Base-by-base conservation (phyloP, 2,888 invertebrate genomes). In the Stenolophus ochropezus region DNA sequence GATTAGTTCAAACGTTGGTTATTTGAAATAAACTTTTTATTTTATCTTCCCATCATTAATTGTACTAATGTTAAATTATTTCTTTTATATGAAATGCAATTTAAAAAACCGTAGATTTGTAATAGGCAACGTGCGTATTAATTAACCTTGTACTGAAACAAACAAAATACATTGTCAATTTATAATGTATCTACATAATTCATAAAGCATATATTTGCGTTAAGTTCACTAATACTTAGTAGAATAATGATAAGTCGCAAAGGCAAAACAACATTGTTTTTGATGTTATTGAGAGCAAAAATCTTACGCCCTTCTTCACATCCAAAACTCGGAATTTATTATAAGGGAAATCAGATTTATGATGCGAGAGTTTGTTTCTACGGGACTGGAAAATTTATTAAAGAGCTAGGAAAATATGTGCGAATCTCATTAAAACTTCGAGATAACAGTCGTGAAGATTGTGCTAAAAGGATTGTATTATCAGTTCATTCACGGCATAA, bases 391-490 rank as follows among this genome's bases (percentile, higher is more conserved):
- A 58, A 69, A 69, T 69, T 69, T 69, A 69, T 69, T 42, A 42
- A 71, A 33, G 71, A 71, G 42, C 47, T 71, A 42, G 8, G 42
- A 71, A 71, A 42, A 71, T 71, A 71, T 71, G 71, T 71, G 71
- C 42, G 71, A 71, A 71, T 71, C 71, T 71, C 71, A 71, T 71
- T 71, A 71, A 71, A 71, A 71, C 42, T 71, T 71, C 47, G 42
- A 49, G 42, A 21, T 49, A 71, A 71, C 71, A 71, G 71, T 49
- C 71, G 49, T 49, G 49, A 71, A 49, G 71, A 21, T 47, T 71
- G 71, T 71, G 71, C 71, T 58, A 58, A 71, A 42, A 21, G 71
- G 47, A 71, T 71, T 71, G 69, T 21, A 49, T 49, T 71, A 71
- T 71, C 33, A 71, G 21, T 71, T 71, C 71, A 71, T 71, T 33